A percentile compares a stretch with the other conserved stretches of the same genome.
Evolutionary conservation across 2,797 vertebrate species (phyloP).

Genomic region (Vireo griseus): DNA sequence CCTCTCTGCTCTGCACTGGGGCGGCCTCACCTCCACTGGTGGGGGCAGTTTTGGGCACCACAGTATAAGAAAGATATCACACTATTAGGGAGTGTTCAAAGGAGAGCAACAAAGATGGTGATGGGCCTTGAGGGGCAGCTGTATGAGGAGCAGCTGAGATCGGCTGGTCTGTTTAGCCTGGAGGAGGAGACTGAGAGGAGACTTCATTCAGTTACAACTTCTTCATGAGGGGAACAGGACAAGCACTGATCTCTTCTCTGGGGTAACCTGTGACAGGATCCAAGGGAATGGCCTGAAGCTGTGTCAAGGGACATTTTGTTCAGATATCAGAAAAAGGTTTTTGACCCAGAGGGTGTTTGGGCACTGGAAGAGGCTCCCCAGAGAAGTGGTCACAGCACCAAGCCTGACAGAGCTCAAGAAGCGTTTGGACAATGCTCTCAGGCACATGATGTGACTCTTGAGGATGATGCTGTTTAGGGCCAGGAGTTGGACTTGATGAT

Average conservation of each 20-base stretch:
- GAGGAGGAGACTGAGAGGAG: too few species aligned
- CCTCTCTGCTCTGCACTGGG: accelerated
- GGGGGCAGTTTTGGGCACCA: neutral
- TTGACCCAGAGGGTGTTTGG: neutral
- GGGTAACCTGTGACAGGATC: neutral
- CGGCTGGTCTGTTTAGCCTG: neutral
- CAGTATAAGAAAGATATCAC: neutral
- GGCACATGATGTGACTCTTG: neutral
- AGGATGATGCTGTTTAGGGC: neutral
- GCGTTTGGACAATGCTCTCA: neutral
- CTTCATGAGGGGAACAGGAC: neutral
- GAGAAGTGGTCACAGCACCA: neutral
- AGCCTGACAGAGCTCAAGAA: neutral
- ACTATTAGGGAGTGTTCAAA: neutral
- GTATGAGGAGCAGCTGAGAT: neutral
- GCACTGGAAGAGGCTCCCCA: too few species aligned
- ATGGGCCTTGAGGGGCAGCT: neutral
- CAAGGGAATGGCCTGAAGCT: neutral
- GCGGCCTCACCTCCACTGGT: accelerated
- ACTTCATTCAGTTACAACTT: neutral
- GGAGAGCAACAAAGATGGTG: neutral
- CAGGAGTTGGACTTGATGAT: neutral
- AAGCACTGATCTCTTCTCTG: neutral
- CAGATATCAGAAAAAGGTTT: neutral
- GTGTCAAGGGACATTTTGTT: neutral